A percentile compares a stretch with the other conserved stretches of the same genome.
phyloP scores from a whole-genome alignment of 2,113 vertebrate genomes.

The Rhabdornis inornatus region DNA sequence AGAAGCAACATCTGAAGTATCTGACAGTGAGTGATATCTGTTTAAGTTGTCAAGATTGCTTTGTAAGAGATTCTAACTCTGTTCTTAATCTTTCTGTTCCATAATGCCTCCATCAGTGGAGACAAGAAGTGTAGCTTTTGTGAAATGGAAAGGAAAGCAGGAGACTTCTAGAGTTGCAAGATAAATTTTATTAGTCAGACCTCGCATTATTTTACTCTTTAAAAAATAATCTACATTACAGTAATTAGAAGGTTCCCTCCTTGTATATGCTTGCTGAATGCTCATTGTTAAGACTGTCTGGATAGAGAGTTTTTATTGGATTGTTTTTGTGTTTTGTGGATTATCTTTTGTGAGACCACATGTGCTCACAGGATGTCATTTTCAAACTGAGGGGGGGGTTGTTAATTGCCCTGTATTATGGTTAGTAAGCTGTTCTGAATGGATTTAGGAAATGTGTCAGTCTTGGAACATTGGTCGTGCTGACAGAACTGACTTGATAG shows the following conservation, averaged over 20 bases:
- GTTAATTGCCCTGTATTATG: neutral
- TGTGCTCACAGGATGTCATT: neutral
- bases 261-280: neutral
- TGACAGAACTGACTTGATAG: neutral
- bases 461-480: neutral
- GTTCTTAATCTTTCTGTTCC: neutral
- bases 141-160: neutral
- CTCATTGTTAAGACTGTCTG: neutral
- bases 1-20: neutral
- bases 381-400: neutral
- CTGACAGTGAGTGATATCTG: neutral
- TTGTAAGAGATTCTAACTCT: neutral
- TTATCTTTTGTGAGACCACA: neutral
- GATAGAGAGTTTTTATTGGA: neutral
- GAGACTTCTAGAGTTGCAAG: constrained; percentile 7
- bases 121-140: neutral
- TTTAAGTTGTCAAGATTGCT: neutral
- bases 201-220: neutral
- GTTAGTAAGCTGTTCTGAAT: neutral
- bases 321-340: neutral
- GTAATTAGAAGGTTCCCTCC: neutral
- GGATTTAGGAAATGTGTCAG: neutral
- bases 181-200: constrained; percentile 57
- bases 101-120: neutral
- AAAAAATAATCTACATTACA: constrained; percentile 42